Conservation (phyloP, 2,888 invertebrate genomes). For the Dicyrtoma fusca region DNA sequence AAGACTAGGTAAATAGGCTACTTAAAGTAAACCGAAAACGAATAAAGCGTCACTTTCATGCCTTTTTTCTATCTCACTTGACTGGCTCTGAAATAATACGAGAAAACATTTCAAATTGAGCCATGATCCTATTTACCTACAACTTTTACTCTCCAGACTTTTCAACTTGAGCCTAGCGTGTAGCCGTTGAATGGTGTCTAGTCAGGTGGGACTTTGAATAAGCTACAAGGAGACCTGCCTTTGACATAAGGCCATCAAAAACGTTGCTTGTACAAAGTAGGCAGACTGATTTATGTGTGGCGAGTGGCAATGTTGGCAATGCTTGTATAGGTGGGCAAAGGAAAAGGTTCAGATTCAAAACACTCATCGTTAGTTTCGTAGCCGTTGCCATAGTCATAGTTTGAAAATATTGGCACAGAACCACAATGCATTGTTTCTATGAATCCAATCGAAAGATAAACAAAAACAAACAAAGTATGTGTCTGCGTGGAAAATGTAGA, state of each 20-base stretch:
- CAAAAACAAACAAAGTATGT: not conserved
- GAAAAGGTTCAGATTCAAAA: too few relatives aligned
- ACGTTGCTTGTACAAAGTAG: too few relatives aligned
- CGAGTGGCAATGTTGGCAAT: too few relatives aligned
- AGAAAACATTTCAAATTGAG: conserved; percentile 28
- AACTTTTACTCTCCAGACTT: not conserved
- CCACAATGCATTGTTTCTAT: not conserved
- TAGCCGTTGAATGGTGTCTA: too few relatives aligned
- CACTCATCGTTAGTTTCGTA: too few relatives aligned
- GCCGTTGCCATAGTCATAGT: too few relatives aligned
- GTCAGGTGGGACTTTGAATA: too few relatives aligned
- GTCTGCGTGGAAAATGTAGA: not conserved
- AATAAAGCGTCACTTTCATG: conserved; percentile 30
- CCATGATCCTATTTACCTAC: not conserved
- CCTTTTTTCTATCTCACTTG: conserved; percentile 16
- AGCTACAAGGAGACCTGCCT: too few relatives aligned
- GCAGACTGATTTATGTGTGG: too few relatives aligned
- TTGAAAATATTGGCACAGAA: not conserved
- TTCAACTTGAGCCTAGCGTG: too few relatives aligned
- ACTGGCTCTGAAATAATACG: conserved; percentile 25
- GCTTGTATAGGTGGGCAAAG: too few relatives aligned
- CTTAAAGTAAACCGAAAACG: conserved; percentile 32
- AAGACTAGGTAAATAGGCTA: conserved; percentile 28
- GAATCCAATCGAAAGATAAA: not conserved
- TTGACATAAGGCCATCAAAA: too few relatives aligned